Base-by-base conservation (phyloP, 2,888 invertebrate species). In the Agrotis ipsilon region DNA sequence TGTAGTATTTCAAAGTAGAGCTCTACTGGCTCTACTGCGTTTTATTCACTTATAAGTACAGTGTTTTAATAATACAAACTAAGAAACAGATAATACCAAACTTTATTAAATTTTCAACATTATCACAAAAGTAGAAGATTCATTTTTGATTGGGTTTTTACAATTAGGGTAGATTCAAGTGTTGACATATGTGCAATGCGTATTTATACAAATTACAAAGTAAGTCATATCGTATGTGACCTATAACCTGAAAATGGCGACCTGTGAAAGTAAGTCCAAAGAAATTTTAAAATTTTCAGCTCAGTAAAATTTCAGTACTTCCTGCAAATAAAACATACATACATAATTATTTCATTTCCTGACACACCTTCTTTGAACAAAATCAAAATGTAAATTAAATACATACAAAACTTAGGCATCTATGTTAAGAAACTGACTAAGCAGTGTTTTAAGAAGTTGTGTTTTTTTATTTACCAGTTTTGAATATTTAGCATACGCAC, bases 291-390 rank as follows among this genome's bases (percentile, higher is more conserved):
- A 16, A 16, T 48, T 48, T 9, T 27, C 24, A 60, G 60, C 46
- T 46, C 39, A 39, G 2, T 11, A 39, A 1, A 3, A 46, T n/a
- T 60, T 0, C 19, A 55, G 7, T 27, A 46, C 27, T 65, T 58
- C 58, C 46, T 65, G 64, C 9, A 32, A 58, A 18, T 19, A 46
- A 32, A 14, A 16, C 24, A 64, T 54, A 54, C 2, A 16, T 16
- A 45, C 3, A 11, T 32, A 13, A n/a, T 18, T 51, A n/a, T 32
- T 39, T 39, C 1, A 24, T 55, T 51, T 45, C 27, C 51, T 67
- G 48, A 24, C 51, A 63, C 67, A 62, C 62, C 62, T 67, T 49
- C 24, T 24, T 11, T 13, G 4, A 7, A 32, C n/a, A 32, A 49
- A 13, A 55, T 16, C 3, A 32, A 64, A 46, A 65, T 24, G 7